Evolutionary conservation across 2,113 vertebrate genomes (phyloP).

Genomic region (Cinclus cinclus): DNA sequence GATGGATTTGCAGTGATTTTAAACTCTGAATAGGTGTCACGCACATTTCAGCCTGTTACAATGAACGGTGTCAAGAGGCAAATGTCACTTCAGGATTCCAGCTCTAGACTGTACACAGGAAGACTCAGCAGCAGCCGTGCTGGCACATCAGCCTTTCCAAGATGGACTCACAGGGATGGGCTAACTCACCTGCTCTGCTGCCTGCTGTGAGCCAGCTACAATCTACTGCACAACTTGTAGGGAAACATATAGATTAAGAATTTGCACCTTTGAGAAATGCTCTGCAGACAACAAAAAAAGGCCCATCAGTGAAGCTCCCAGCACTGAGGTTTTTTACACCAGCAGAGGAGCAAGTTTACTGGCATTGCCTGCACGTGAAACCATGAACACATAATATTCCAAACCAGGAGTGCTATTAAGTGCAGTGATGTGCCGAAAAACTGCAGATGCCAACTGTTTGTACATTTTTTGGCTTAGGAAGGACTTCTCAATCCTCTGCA

Average conservation of each 20-base stretch:
- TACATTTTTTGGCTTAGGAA: neutral
- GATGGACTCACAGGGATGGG: neutral
- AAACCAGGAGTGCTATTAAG: neutral
- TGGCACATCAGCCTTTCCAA: neutral
- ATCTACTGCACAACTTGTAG: neutral
- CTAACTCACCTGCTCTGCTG: neutral
- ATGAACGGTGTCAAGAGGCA: neutral
- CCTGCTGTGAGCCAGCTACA: neutral
- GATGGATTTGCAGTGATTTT: neutral
- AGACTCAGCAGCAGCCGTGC: accelerated
- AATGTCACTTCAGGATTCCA: neutral
- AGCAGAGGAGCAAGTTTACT: neutral
- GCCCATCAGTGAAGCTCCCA: neutral
- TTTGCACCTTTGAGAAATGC: neutral
- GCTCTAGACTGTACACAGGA: neutral
- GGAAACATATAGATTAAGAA: neutral
- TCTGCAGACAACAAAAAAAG: neutral
- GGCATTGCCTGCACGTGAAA: neutral
- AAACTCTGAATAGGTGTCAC: neutral
- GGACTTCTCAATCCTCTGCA: neutral
- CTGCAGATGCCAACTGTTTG: neutral
- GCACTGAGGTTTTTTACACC: accelerated
- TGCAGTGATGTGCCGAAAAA: neutral
- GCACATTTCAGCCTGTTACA: neutral
- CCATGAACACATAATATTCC: neutral